Evolutionary conservation across 1,140 invertebrate species (phyloP), one percentile per base, ranked within the genome.

Genomic region (Medauroidea extradentata): DNA sequence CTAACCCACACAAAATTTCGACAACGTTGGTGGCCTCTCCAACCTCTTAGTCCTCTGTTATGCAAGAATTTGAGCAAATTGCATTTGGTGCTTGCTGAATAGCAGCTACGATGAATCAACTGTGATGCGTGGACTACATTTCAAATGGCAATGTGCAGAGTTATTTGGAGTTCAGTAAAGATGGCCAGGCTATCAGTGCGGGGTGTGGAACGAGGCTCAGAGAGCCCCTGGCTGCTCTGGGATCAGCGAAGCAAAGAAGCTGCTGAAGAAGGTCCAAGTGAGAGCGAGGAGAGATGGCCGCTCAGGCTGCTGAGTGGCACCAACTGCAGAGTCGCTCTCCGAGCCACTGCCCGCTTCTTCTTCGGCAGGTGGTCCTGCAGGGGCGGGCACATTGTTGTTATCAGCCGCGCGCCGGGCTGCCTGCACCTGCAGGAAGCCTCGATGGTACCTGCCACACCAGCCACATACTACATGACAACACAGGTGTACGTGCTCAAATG

Each of bases 181-280:
- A n/a, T n/a, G n/a, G n/a, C n/a, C n/a, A n/a, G n/a, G n/a, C n/a
- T n/a, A n/a, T n/a, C n/a, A n/a, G n/a, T 34, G 29, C 16, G 24
- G 19, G 27, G 49, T 16, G 24, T 16, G 34, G 42, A 44, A 18
- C 16, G 25, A 2, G 16, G 14, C 27, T 77, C 80, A 83, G 53
- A 81, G 72, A 61, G 79, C 78, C 64, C 82, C 80, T 53, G 83
- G 84, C 64, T 84, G 81, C 64, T 90, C 87, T 2, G 89, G 89
- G 69, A 90, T 85, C 19, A 91, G 76, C 1, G 88, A 90, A 1
- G 87, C 80, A 65, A 91, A 88, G 72, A 91, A 89, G 21, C 85
- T 84, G 7, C 83, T 83, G 59, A 90, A 83, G 65, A 90, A 85
- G 66, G 86, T 87, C 85, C 85, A 87, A 3, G 84, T 83, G 5